Conservation (phyloP, 2,888 invertebrate genomes). For the Pyrrhopygopsis socrates region DNA sequence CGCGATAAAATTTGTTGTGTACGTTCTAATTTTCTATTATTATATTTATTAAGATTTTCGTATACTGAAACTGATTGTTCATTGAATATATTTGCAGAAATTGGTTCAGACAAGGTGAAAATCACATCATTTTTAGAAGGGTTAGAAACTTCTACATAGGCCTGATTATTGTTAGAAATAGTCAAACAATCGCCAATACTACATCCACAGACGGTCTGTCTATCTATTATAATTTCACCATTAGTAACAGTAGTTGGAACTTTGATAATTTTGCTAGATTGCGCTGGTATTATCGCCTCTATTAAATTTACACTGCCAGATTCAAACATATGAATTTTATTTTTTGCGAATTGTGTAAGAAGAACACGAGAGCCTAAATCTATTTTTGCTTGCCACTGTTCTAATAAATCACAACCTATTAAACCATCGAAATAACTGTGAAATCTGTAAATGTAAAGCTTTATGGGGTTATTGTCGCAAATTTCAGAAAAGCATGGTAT, state of each 20-base stretch:
- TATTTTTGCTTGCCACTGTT: constrained; percentile 23
- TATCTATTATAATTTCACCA: neutral
- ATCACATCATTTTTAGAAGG: constrained; percentile 7
- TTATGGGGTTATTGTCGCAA: neutral
- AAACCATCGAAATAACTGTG: constrained; percentile 4
- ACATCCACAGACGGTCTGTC: neutral
- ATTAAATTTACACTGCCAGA: constrained; percentile 7
- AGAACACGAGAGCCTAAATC: neutral
- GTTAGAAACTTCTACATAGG: constrained; percentile 14
- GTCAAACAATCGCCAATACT: constrained; percentile 6
- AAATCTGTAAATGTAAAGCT: constrained; percentile 4
- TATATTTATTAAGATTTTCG: neutral
- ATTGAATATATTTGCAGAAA: constrained; percentile 3
- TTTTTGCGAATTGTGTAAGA: neutral
- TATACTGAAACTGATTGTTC: neutral
- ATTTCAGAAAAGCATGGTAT: constrained; percentile 4
- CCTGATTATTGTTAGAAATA: neutral
- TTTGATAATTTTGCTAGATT: neutral
- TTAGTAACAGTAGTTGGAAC: constrained; percentile 2
- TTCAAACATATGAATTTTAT: constrained; percentile 8
- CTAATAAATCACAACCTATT: constrained; percentile 14
- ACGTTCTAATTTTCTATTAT: neutral
- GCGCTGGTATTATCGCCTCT: neutral
- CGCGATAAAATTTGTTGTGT: neutral
- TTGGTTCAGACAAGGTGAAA: constrained; percentile 3